phyloP scores from a whole-genome alignment of 2,888 invertebrate species.

The Ophioninae sp. region DNA sequence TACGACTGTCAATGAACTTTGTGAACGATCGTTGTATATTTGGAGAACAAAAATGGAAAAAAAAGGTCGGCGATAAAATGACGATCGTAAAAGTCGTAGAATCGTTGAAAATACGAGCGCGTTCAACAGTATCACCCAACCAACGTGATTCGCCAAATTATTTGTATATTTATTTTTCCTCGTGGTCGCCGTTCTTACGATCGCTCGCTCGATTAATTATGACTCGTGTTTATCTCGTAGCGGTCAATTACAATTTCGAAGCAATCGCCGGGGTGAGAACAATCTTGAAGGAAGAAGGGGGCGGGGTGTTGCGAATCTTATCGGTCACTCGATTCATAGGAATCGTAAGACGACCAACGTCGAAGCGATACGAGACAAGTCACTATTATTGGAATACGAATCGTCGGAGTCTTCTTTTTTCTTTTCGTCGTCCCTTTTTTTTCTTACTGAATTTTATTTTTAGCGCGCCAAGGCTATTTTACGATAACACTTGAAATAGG shows the following conservation, averaged over 20 bases:
- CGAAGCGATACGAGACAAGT: conserved; percentile 17
- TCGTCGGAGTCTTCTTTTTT: conserved; percentile 7
- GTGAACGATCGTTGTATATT: no score
- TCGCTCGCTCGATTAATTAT: conserved; percentile 33
- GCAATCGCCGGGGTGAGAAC: conserved; percentile 16
- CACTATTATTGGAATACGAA: conserved; percentile 51
- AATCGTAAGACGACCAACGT: conserved; percentile 30
- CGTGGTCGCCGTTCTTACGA: conserved; percentile 2
- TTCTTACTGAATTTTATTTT: conserved; percentile 14
- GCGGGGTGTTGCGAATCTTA: conserved; percentile 32
- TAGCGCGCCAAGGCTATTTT: conserved; percentile 20
- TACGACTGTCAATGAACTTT: no score
- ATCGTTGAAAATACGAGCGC: not conserved
- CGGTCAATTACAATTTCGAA: conserved; percentile 57
- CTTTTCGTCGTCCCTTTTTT: not conserved
- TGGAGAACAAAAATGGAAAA: not conserved
- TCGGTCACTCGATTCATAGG: conserved; percentile 59
- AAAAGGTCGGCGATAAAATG: conserved; percentile 19
- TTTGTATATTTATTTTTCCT: conserved; percentile 13
- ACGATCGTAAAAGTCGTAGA: not conserved
- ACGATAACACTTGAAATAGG: conserved; percentile 38
- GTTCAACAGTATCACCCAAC: conserved; percentile 17
- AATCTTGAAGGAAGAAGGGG: no score
- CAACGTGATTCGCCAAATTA: not conserved
- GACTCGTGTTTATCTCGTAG: conserved; percentile 56